These are phyloP conservation scores for Thomomys bottae DNA, from an alignment of 2,113 vertebrate genomes.

Conservation along the genomic window DNA sequence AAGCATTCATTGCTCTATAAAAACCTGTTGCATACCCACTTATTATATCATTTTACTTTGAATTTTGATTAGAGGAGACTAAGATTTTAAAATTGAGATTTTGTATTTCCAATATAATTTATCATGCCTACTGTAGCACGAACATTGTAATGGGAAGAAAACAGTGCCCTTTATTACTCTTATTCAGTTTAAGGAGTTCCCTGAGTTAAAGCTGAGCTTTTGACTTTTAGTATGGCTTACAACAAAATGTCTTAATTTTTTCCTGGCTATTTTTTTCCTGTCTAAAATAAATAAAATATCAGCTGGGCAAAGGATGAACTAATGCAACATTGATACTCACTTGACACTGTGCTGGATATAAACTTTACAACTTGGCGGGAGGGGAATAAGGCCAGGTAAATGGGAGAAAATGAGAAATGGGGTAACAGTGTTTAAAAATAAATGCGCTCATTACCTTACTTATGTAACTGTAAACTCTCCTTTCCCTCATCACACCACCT, in stretches of 20 bases:
- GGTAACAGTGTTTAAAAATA: too few species aligned
- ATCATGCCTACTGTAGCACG: background rate
- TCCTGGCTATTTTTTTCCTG: background rate
- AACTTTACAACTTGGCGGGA: too few species aligned
- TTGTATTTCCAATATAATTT: conserved; percentile 31
- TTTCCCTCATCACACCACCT: too few species aligned
- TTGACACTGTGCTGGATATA: too few species aligned
- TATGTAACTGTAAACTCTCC: too few species aligned
- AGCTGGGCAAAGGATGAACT: too few species aligned
- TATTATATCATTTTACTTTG: conserved; percentile 55
- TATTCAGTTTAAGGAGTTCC: background rate
- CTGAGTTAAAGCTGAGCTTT: background rate
- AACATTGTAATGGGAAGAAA: background rate
- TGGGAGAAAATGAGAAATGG: too few species aligned
- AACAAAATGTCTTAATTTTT: conserved; percentile 45
- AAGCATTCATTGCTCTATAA: conserved; percentile 13
- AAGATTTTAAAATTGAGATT: background rate
- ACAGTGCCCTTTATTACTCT: background rate
- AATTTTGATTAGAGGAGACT: conserved; percentile 5
- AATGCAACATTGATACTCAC: too few species aligned
- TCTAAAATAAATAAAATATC: conserved; percentile 20
- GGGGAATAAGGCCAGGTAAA: too few species aligned
- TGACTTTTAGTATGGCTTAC: conserved; percentile 15
- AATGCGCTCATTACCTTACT: too few species aligned
- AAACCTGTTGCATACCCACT: background rate